Evolutionary conservation across 2,797 vertebrate species (phyloP), one percentile per base, ranked within the genome.

Genomic region (Coracias cyanogaster): DNA sequence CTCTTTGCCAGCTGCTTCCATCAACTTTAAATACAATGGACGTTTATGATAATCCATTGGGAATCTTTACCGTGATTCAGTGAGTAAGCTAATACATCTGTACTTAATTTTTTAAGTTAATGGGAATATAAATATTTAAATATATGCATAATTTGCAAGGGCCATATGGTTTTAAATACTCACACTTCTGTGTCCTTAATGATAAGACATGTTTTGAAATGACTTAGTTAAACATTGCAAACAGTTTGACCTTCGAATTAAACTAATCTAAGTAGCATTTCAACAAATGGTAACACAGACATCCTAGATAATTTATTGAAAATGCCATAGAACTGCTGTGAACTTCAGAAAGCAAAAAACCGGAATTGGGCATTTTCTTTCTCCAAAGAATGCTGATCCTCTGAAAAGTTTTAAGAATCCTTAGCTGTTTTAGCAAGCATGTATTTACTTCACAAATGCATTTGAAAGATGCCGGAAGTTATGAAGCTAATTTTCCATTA

Each of bases 11-110:
- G 22, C 69, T 85, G 28, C 82, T 91, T 60, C 86, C 93, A 93
- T 91, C 96, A 69, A 26, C 82, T 91, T 96, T 79, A 91, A 95
- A 86, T 82, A 96, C 94, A 86, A 99, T 99, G 98, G 98, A 98
- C 35, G 24, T 97, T 83, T 98, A 97, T 55, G 98, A 98, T 91
- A 98, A 98, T 77, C 98, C 98, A 26, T 61, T 99, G 87, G 98
- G 98, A 96, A 94, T 99, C 97, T 99, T 98, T 94, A 99, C 98
- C 15, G 98, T 99, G 97, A 99, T 98, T 96, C 99, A 99, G 99
- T 99, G 97, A 99, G 99, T 99, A 98, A 97, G 48, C 64, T 49
- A 51, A 69, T 91, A 82, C 60, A 29, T 78, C 93, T 92, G 31
- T 73, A 66, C 67, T 91, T 80, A 67, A 69, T 93, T 73, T 95